A percentile compares a stretch with the other conserved stretches of the same genome.
Evolutionary conservation across 2,797 vertebrate species (phyloP).

Genomic region (Protonibea diacanthus): DNA sequence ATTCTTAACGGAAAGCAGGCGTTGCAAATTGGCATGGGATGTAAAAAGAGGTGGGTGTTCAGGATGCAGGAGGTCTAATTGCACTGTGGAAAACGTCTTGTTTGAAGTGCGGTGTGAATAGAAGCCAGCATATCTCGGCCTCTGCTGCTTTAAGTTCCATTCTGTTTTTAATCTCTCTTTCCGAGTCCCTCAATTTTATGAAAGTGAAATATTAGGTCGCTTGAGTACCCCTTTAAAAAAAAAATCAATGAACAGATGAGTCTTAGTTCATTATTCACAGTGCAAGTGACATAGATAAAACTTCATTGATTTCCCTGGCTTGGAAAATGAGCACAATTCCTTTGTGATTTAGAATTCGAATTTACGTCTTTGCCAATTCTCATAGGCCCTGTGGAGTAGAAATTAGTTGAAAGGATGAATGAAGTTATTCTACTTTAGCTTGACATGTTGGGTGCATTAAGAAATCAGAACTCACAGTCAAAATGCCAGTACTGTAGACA

Average conservation of each 20-base stretch:
- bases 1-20: background rate
- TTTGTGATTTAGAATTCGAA: background rate
- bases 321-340: slow-evolving; percentile 17
- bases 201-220: slow-evolving; percentile 11
- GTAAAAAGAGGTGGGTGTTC: background rate
- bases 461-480: slow-evolving; percentile 9
- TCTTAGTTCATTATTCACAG: slow-evolving; percentile 32
- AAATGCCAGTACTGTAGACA: slow-evolving; percentile 15
- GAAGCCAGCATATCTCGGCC: background rate
- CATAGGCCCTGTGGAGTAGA: background rate
- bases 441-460: slow-evolving; percentile 1
- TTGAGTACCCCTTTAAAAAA: background rate
- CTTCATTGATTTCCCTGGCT: slow-evolving; percentile 10
- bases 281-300: slow-evolving; percentile 21
- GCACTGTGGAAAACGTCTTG: background rate
- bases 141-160: background rate
- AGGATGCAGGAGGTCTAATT: background rate
- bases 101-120: background rate
- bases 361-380: background rate
- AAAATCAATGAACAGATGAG: slow-evolving; percentile 17
- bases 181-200: slow-evolving; percentile 1
- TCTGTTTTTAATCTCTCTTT: background rate
- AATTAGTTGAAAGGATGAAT: background rate
- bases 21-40: no score
- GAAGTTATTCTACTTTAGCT: background rate